Evolutionary conservation across 2,113 vertebrate species (phyloP).

Genomic region (Macrotus californicus): DNA sequence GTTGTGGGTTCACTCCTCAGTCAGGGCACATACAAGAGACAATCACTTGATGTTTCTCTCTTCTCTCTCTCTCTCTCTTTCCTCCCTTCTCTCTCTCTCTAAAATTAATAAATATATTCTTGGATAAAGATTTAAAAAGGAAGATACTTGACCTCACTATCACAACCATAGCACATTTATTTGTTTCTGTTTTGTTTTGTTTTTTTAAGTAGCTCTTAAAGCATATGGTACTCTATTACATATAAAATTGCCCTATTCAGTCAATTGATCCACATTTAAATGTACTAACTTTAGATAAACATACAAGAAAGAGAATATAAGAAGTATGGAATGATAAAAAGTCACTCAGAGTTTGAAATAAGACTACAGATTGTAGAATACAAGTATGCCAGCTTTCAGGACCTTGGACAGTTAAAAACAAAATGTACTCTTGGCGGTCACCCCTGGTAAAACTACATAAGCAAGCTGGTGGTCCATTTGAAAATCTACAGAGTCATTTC

Average conservation of each 20-base stretch:
- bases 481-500: not conserved
- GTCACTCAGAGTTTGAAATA: not conserved
- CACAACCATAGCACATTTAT: not conserved
- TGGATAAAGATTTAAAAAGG: not conserved
- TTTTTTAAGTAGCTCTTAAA: conserved; percentile 17
- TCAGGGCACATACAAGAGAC: too few species aligned
- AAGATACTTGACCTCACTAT: not conserved
- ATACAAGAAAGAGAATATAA: not conserved
- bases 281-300: not conserved
- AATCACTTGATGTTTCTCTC: too few species aligned
- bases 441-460: not conserved
- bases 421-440: not conserved
- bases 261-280: not conserved
- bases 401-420: conserved; percentile 76
- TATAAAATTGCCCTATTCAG: not conserved
- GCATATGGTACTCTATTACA: not conserved
- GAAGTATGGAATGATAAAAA: not conserved
- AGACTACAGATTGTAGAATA: accelerated
- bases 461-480: not conserved
- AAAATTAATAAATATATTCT: too few species aligned
- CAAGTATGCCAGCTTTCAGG: conserved; percentile 19
- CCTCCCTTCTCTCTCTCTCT: too few species aligned
- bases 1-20: too few species aligned
- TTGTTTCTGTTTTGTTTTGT: not conserved
- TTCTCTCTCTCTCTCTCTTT: too few species aligned